Evolutionary conservation across 2,113 vertebrate species (phyloP), one percentile per base, ranked within the genome.

Genomic region (Myotis brandtii): DNA sequence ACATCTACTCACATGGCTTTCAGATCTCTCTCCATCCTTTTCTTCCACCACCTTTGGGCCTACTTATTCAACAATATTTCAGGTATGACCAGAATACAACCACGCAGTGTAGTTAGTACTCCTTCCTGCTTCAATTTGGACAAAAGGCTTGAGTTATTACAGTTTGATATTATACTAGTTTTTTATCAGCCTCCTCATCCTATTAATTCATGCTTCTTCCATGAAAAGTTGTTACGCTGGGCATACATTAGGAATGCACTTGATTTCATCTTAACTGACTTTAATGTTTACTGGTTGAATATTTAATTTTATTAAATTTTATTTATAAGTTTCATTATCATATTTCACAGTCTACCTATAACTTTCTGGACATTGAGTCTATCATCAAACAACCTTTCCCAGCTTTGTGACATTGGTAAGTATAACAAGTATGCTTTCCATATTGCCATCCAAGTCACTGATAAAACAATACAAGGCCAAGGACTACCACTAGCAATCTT

Each of bases 291-390:
- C 32, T 52, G 34, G 27, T 69, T 83, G 46, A 82, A 52, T 87
- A 52, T 21, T 90, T 87, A 67, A 91, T 48, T 89, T 77, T 86
- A 89, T 76, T 89, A 56, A 69, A 86, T 70, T 95, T 54, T 67
- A 79, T 95, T 95, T 87, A 17, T 93, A 54, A 67, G 9, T 23
- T 82, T 87, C 16, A 79, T 83, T 46, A 34, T 96, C 59, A 69
- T 3, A 76, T 81, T 59, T 94, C 70, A 95, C 70, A 95, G 23
- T 62, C 80, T 82, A 83, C 46, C 21, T 52, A 75, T 54, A 34
- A 89, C 70, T 12, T 92, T 89, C 64, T 75, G 10, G 27, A 91
- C 20, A 76, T 21, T 5, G 50, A 84, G 14, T 92, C 54, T 48
- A 23, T 83, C 30, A 67, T 34, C 81, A 86, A 54, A 79, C 27